These are phyloP conservation scores for Phenganax subtilis DNA, from an alignment of 92 coral and sea anemone species.

Conservation along the genomic window DNA sequence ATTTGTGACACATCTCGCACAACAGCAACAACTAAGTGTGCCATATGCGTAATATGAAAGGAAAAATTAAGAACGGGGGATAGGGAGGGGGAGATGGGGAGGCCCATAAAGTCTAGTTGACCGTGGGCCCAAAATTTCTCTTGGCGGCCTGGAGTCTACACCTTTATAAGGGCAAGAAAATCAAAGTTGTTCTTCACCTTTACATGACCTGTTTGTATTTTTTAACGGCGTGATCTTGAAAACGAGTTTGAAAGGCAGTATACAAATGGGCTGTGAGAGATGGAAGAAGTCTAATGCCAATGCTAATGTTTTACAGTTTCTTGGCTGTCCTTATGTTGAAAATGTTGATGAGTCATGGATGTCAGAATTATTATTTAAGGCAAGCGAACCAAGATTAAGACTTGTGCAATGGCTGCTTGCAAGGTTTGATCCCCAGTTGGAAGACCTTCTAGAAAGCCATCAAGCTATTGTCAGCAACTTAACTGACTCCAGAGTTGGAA, in stretches of 20 bases:
- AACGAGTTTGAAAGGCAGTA: not conserved
- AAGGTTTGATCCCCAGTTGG: conserved; percentile 81
- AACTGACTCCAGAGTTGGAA: conserved; percentile 86
- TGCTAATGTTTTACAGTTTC: conserved; percentile 49
- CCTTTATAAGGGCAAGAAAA: too few relatives aligned
- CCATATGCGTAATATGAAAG: too few relatives aligned
- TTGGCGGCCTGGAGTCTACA: too few relatives aligned
- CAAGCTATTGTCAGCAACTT: conserved; percentile 53
- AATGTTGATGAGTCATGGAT: conserved; percentile 98
- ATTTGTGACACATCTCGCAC: too few relatives aligned
- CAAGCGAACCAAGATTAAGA: conserved; percentile 92
- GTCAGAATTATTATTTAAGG: conserved; percentile 79
- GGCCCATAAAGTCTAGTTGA: too few relatives aligned
- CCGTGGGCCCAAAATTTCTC: too few relatives aligned
- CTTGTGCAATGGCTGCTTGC: conserved; percentile 86
- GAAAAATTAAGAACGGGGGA: too few relatives aligned
- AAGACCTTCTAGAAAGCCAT: conserved; percentile 73
- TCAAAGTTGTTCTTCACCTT: too few relatives aligned
- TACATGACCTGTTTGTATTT: not conserved
- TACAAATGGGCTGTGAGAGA: not conserved
- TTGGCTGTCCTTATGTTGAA: conserved; percentile 87
- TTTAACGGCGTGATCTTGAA: not conserved
- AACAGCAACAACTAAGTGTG: too few relatives aligned
- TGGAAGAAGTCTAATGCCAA: not conserved
- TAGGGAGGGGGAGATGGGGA: too few relatives aligned